Evolutionary conservation across 1,140 invertebrate species (phyloP), one percentile per base, ranked within the genome.

Genomic region (Cheumatopsyche charites): DNA sequence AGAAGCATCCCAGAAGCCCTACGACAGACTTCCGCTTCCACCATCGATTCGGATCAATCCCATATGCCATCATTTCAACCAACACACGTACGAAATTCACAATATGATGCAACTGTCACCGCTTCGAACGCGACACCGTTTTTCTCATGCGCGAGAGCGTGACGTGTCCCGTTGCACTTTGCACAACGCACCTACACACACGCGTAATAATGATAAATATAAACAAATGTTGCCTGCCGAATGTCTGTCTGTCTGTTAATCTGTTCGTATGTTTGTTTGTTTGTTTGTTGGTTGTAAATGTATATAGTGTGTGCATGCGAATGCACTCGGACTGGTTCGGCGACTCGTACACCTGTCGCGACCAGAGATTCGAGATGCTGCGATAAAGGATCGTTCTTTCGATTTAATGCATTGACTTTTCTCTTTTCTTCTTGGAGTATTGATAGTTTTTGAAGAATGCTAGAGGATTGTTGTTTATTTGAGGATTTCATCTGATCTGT

Each of bases 341-440:
- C 11, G 55, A 21, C 21, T 58, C 55, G 55, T 58, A 19, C 55
- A 58, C 55, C 55, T 58, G 55, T 58, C 55, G 55, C 55, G 25
- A 58, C 55, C 9, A 3, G 49, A 52, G 49, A 52, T 52, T 19
- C 49, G 23, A 58, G 55, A 58, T 58, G 55, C 55, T 58, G 55
- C 55, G 55, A 58, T 58, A 58, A 58, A 58, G 21, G 9, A 21
- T 7, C 55, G 9, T 58, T 58, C 25, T 58, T 58, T 58, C 55
- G 9, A 58, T 19, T 58, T 23, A 25, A 17, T 58, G 17, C 23
- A 19, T 52, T 19, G 17, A 52, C 49, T 52, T 52, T 19, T 52
- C 49, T 19, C 49, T 52, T 17, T 52, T 52, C 23, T n/a, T n/a
- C n/a, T n/a, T n/a, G n/a, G n/a, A n/a, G n/a, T n/a, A n/a, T n/a